A percentile compares a stretch with the other conserved stretches of the same genome.
phyloP scores from a whole-genome alignment of 2,888 invertebrate species.

The Campoletis raptor region DNA sequence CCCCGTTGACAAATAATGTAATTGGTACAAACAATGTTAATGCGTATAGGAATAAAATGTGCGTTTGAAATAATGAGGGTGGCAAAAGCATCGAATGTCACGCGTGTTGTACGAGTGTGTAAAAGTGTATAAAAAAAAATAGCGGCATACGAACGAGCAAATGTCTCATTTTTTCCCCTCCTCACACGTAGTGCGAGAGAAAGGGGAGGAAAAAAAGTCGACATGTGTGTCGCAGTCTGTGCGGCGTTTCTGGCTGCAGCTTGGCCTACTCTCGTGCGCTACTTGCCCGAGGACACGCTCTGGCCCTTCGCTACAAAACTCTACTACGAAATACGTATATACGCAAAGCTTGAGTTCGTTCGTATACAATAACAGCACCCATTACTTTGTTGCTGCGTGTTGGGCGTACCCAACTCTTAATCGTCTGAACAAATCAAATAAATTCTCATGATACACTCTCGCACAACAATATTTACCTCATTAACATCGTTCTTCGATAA shows the following conservation, averaged over 20 bases:
- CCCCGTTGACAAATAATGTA: background rate
- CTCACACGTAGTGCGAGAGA: background rate
- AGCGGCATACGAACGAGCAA: background rate
- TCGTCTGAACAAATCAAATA: constrained; percentile 47
- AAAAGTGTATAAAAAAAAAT: background rate
- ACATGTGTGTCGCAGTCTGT: constrained; percentile 58
- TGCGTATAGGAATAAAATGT: background rate
- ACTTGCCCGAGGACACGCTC: constrained; percentile 64
- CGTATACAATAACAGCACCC: constrained; percentile 2
- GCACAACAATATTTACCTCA: background rate
- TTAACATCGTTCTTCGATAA: background rate
- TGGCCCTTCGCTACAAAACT: constrained; percentile 24
- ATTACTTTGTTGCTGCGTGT: constrained; percentile 22
- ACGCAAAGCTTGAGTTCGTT: background rate
- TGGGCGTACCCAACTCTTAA: constrained; percentile 33
- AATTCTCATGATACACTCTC: constrained; percentile 13
- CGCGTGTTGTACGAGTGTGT: background rate
- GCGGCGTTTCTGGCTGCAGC: constrained; percentile 58
- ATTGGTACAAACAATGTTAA: background rate
- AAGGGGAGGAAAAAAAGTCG: background rate
- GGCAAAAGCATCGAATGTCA: background rate
- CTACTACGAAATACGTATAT: constrained; percentile 10
- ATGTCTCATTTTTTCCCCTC: constrained; percentile 6
- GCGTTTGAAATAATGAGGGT: background rate
- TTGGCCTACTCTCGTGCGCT: constrained; percentile 68